Percentiles rank a stretch among this genome's conserved stretches.
These are phyloP conservation scores for Zoroaster sp. DNA, from an alignment of 53 echinoderm and acorn worm genomes.

Conservation along the genomic window DNA sequence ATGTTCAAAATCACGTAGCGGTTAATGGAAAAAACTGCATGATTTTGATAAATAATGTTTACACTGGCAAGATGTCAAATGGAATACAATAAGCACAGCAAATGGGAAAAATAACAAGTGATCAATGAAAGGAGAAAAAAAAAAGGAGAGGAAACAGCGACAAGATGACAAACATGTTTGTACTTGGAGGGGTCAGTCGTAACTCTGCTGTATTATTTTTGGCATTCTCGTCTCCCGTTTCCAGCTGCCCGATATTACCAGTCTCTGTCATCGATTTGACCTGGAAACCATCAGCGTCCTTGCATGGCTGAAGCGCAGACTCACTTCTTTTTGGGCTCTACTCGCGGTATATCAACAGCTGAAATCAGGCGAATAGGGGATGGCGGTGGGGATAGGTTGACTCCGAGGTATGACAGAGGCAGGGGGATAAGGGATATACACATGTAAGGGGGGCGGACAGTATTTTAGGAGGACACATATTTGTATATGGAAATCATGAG, in stretches of 20 bases:
- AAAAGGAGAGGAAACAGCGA: neutral
- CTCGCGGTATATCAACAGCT: slow-evolving; percentile 3
- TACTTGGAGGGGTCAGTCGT: neutral
- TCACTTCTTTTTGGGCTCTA: neutral
- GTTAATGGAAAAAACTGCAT: neutral
- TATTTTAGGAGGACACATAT: no score
- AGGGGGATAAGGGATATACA: neutral
- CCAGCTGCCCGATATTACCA: slow-evolving; percentile 31
- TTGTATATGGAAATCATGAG: no score
- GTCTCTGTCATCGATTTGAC: slow-evolving; percentile 43
- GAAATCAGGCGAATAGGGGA: slow-evolving; percentile 15
- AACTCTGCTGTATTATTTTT: neutral
- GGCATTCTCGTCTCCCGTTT: neutral
- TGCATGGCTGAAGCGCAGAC: neutral
- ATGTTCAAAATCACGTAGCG: neutral
- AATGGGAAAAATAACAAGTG: neutral
- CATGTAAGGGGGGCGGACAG: no score
- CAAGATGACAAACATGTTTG: slow-evolving; percentile 4
- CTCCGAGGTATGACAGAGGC: neutral
- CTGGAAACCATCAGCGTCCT: neutral
- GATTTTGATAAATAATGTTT: neutral
- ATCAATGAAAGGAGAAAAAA: neutral
- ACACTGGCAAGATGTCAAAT: neutral
- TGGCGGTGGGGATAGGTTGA: neutral
- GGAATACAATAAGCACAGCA: neutral